phyloP scores from a whole-genome alignment of 1,140 invertebrate genomes.

The Melanaphis sacchari region DNA sequence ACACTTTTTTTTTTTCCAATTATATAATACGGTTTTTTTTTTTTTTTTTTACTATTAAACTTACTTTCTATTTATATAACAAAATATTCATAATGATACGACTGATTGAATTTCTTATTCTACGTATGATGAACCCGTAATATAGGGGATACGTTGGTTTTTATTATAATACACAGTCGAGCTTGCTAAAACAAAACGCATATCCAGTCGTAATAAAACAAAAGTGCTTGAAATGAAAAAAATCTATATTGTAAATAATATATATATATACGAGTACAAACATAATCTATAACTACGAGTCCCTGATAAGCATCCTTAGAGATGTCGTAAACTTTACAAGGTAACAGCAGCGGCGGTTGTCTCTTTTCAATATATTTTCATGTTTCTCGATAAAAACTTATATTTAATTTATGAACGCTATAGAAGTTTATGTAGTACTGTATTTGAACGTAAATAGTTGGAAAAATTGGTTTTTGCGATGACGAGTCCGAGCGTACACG shows the following conservation, averaged over 20 bases:
- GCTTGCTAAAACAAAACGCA: background rate
- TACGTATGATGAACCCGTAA: background rate
- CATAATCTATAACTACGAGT: background rate
- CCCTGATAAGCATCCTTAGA: background rate
- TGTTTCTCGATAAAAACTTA: background rate
- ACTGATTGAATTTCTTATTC: background rate
- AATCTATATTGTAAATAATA: background rate
- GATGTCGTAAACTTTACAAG: background rate
- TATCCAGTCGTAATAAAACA: constrained; percentile 22
- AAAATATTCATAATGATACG: background rate
- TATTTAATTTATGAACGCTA: constrained; percentile 20
- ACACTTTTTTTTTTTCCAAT: background rate
- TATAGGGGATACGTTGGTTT: background rate
- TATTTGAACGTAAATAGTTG: background rate
- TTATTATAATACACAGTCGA: background rate
- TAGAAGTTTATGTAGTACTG: background rate
- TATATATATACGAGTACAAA: background rate
- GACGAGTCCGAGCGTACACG: background rate
- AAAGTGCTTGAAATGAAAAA: constrained; percentile 18
- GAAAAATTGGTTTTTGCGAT: background rate
- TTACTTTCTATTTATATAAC: background rate
- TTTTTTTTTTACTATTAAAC: background rate
- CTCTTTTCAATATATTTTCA: constrained; percentile 28
- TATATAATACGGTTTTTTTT: background rate
- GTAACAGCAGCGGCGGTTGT: background rate